Evolutionary conservation across 92 coral and sea anemone species (phyloP), one percentile per base, ranked within the genome.

Genomic region (Bergia puertoricense): DNA sequence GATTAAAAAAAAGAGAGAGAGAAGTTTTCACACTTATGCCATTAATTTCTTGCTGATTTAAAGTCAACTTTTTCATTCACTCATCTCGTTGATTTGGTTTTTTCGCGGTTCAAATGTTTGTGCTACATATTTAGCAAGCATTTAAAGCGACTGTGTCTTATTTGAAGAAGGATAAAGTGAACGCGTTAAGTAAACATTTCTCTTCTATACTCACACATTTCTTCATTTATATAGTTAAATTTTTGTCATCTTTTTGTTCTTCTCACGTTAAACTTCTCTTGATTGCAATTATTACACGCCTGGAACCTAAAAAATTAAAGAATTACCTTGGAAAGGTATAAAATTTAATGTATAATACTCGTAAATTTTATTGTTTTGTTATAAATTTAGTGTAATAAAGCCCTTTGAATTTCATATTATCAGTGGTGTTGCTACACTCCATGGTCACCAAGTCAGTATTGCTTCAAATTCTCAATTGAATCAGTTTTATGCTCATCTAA

Each of bases 51-150:
- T 10, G 37, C 16, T 0, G 14, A 51, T 50, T 48, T 23, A 4
- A 77, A 79, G 2, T 7, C 2, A 79, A 44, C 16, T 45, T 77
- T 45, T 77, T 5, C 23, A 37, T 48, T 39, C 6, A 11, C 40
- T 36, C 18, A 74, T 13, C n/a, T 39, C 8, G 42, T 40, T 74
- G 7, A 16, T 3, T 74, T 74, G 30, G 10, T 18, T 44, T 76
- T 75, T 75, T 75, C 39, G 76, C 46, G 51, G 41, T 41, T 68
- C 41, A 66, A 84, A 46, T 84, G 79, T 69, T 71, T 66, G 22
- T 15, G 1, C 65, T 22, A 41, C 3, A 14, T 18, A 81, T 72
- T 69, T 39, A 69, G 14, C 62, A 44, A 84, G 77, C 68, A 69
- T 45, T 84, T 15, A 36, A 84, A 50, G 16, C 42, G 8, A 36